Evolutionary conservation across 1,140 invertebrate species (phyloP).

Genomic region (Stenopsyche tienmushanensis): DNA sequence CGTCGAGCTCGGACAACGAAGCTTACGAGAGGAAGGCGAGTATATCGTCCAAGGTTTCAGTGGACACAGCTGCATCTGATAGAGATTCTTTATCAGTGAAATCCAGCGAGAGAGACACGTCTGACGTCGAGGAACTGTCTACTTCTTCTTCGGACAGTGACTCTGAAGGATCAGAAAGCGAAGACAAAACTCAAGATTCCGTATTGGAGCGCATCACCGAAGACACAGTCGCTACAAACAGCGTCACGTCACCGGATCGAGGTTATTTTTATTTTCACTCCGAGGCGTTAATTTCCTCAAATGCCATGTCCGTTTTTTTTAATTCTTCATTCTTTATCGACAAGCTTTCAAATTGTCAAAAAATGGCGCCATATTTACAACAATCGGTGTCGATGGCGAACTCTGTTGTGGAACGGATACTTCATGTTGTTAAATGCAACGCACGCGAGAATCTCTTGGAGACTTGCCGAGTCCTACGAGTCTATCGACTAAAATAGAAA

Average conservation of each 20-base stretch:
- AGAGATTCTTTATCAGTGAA: constrained; percentile 51
- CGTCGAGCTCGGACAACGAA: constrained; percentile 32
- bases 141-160: constrained; percentile 15
- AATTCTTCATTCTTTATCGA: no score
- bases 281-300: not conserved
- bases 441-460: constrained; percentile 24
- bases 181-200: constrained; percentile 20
- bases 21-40: not conserved
- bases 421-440: no score
- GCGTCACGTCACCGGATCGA: constrained; percentile 11
- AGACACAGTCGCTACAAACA: constrained; percentile 5
- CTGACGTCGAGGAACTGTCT: constrained; percentile 22
- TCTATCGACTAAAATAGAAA: constrained; percentile 35
- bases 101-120: constrained; percentile 48
- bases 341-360: no score
- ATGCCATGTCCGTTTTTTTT: not conserved
- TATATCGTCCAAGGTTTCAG: not conserved
- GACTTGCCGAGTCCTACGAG: constrained; percentile 25
- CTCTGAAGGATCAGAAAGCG: constrained; percentile 13
- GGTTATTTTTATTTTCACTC: constrained; percentile 2
- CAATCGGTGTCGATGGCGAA: not conserved
- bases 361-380: not conserved
- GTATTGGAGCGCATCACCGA: constrained; percentile 5
- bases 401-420: not conserved
- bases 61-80: constrained; percentile 44